phyloP scores from a whole-genome alignment of 1,140 invertebrate genomes.

The Orius insidiosus region DNA sequence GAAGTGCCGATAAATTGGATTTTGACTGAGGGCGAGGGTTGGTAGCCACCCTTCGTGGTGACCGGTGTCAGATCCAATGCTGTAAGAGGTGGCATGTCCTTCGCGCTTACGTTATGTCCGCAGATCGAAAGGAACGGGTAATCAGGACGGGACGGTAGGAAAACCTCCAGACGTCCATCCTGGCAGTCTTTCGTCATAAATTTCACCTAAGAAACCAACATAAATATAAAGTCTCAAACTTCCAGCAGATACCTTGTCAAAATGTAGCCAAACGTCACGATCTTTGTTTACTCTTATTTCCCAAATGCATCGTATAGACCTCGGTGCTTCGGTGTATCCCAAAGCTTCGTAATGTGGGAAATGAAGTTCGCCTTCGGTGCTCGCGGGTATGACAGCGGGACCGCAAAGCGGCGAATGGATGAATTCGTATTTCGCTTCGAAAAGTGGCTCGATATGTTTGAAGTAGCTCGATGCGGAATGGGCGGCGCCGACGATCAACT shows the following conservation, averaged over 20 bases:
- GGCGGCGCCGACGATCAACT: constrained; percentile 59
- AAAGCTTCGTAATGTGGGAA: constrained; percentile 70
- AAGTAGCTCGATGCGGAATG: constrained; percentile 72
- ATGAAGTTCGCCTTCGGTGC: constrained; percentile 55
- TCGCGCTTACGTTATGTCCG: constrained; percentile 60
- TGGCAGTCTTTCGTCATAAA: constrained; percentile 63
- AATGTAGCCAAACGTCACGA: constrained; percentile 66
- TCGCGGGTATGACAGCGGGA: constrained; percentile 53
- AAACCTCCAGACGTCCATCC: constrained; percentile 68
- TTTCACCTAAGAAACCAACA: no score
- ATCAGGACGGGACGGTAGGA: constrained; percentile 37
- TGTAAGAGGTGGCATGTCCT: constrained; percentile 57
- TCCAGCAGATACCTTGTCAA: no score
- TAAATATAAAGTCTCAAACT: constrained; percentile 27
- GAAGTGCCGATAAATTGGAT: constrained; percentile 53
- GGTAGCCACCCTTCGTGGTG: constrained; percentile 39
- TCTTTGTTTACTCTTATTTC: constrained; percentile 63
- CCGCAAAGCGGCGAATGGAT: constrained; percentile 75
- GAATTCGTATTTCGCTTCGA: constrained; percentile 71
- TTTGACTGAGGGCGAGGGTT: constrained; percentile 33
- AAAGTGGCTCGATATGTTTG: constrained; percentile 61
- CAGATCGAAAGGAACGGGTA: constrained; percentile 61
- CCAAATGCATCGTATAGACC: constrained; percentile 72
- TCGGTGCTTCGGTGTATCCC: constrained; percentile 52
- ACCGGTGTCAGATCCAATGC: constrained; percentile 48